These are phyloP conservation scores for Heliopora coerulea DNA, from an alignment of 92 coral and sea anemone genomes.

Conservation along the genomic window DNA sequence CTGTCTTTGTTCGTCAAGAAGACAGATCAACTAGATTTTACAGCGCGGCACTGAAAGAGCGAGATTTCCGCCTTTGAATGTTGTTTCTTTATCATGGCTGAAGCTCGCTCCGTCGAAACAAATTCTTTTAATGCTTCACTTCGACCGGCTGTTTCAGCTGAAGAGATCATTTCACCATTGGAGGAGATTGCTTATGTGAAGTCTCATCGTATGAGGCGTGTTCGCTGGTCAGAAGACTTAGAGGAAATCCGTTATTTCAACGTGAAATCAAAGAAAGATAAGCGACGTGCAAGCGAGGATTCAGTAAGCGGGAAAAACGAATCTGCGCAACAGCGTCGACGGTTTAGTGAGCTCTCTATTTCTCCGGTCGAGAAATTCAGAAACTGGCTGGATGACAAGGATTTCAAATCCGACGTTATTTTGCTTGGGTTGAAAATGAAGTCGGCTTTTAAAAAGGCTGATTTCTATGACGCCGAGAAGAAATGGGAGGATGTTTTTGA, in stretches of 20 bases:
- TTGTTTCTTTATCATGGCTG: conserved; percentile 3
- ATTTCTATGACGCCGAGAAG: conserved; percentile 22
- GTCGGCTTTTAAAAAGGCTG: conserved; percentile 27
- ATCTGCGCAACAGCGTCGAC: neutral
- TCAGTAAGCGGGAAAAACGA: neutral
- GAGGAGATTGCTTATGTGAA: conserved; percentile 30
- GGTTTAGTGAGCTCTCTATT: conserved; percentile 10
- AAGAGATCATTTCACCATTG: conserved; percentile 6
- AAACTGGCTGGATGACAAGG: conserved; percentile 29
- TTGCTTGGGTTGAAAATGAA: conserved; percentile 28
- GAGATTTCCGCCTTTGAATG: no score
- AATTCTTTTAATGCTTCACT: neutral
- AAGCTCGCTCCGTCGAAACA: neutral
- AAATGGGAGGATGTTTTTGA: conserved; percentile 6
- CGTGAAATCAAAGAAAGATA: conserved; percentile 28
- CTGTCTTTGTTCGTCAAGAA: no score
- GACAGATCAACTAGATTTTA: no score
- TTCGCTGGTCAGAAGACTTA: conserved; percentile 41
- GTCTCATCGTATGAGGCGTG: conserved; percentile 33
- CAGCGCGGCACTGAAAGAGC: no score
- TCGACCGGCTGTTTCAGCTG: neutral
- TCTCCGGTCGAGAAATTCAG: conserved; percentile 20
- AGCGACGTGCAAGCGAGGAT: conserved; percentile 9
- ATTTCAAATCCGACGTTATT: conserved; percentile 28
- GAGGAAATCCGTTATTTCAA: conserved; percentile 33